These are phyloP conservation scores for Siniperca undulata DNA, from an alignment of 2,797 vertebrate species.

Conservation along the genomic window DNA sequence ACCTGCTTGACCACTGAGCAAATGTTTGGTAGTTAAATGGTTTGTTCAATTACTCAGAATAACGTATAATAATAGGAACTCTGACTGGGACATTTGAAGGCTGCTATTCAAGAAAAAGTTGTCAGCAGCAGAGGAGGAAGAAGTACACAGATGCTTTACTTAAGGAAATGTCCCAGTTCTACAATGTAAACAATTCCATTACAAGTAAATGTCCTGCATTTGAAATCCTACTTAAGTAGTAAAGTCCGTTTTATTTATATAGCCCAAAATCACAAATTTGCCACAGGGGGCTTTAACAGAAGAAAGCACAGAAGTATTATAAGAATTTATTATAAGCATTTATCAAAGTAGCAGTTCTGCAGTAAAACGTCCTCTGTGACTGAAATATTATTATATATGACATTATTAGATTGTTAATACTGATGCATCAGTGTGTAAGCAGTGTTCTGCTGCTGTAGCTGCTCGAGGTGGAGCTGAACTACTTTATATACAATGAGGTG, in stretches of 20 bases:
- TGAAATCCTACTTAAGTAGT: background rate
- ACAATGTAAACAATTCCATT: background rate
- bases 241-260: too few species aligned
- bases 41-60: constrained; percentile 34
- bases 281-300: too few species aligned
- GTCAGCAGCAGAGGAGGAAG: background rate
- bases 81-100: constrained; percentile 13
- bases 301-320: background rate
- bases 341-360: background rate
- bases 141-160: background rate
- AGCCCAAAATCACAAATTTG: too few species aligned
- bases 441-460: background rate
- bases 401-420: background rate
- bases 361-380: background rate
- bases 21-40: constrained; percentile 19
- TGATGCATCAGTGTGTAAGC: background rate
- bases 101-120: background rate
- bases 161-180: background rate
- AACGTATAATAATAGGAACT: background rate
- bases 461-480: background rate
- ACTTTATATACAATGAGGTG: background rate
- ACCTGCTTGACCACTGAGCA: constrained; percentile 46
- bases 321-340: background rate
- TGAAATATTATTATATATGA: background rate
- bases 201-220: background rate